These are phyloP conservation scores for Hypanus sabinus DNA, from an alignment of 2,113 vertebrate species.

Conservation along the genomic window DNA sequence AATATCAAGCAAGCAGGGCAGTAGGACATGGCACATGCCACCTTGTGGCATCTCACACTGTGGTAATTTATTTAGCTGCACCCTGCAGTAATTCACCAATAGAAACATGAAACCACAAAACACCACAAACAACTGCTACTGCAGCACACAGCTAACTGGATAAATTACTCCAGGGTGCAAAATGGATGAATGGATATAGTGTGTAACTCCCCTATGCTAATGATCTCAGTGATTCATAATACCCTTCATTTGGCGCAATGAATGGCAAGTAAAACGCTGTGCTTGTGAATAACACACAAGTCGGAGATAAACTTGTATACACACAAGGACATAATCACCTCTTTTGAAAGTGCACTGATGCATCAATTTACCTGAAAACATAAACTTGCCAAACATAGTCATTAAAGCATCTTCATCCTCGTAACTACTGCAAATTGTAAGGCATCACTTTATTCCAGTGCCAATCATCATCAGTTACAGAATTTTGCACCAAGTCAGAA, in stretches of 20 bases:
- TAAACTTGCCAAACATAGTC: background rate
- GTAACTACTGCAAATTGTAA: background rate
- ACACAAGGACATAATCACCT: too few species aligned
- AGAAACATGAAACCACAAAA: background rate
- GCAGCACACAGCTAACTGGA: background rate
- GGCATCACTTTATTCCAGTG: background rate
- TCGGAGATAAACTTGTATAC: background rate
- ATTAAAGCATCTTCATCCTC: background rate
- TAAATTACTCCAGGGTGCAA: background rate
- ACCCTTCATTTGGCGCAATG: background rate
- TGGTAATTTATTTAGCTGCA: background rate
- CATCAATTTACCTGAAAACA: background rate
- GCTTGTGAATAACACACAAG: background rate
- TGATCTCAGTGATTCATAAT: background rate
- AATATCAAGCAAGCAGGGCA: too few species aligned
- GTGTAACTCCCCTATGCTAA: background rate
- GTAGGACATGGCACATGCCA: background rate
- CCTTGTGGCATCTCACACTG: background rate
- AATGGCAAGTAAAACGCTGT: background rate
- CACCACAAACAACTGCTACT: background rate
- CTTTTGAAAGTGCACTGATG: too few species aligned
- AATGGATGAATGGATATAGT: background rate
- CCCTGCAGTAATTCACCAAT: background rate
- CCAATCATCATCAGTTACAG: background rate
- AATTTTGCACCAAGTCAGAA: background rate